A percentile compares a stretch with the other conserved stretches of the same genome.
phyloP scores from a whole-genome alignment of 2,888 invertebrate species.

The Minunthozetes semirufus region DNA sequence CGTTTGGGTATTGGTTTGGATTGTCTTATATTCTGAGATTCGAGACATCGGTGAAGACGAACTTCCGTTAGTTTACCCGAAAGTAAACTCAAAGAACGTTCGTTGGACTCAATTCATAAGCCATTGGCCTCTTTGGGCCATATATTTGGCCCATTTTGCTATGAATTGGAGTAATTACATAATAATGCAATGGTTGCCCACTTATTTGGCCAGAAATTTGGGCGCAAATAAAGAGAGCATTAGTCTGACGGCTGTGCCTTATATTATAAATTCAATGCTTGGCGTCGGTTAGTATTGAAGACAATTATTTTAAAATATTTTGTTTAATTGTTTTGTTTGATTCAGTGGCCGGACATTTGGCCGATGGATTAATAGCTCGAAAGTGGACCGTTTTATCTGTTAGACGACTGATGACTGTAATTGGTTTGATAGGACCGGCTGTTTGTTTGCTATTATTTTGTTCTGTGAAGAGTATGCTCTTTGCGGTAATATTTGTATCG shows the following conservation, averaged over 20 bases:
- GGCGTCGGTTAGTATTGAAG: constrained; percentile 61
- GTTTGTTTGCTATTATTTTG: constrained; percentile 63
- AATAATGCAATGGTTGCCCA: constrained; percentile 72
- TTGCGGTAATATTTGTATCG: constrained; percentile 64
- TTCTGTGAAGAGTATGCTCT: constrained; percentile 61
- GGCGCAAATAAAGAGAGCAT: constrained; percentile 62
- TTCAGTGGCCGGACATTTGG: constrained; percentile 62
- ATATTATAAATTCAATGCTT: constrained; percentile 63
- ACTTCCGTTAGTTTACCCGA: constrained; percentile 57
- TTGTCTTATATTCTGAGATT: constrained; percentile 53
- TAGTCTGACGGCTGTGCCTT: constrained; percentile 66
- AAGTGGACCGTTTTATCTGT: constrained; percentile 63
- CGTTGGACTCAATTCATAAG: constrained; percentile 61
- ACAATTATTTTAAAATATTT: too few relatives aligned
- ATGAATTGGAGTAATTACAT: constrained; percentile 76
- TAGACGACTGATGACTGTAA: constrained; percentile 62
- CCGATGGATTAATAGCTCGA: constrained; percentile 59
- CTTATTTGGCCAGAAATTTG: constrained; percentile 60
- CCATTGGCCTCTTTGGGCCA: constrained; percentile 64
- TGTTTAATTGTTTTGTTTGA: constrained; percentile 1
- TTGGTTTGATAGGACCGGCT: constrained; percentile 66
- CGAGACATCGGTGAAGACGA: constrained; percentile 48
- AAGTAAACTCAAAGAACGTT: constrained; percentile 51
- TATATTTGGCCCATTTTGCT: constrained; percentile 67
- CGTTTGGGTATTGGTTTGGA: constrained; percentile 61